Percentiles rank a stretch among this genome's conserved stretches.
phyloP scores from a whole-genome alignment of 1,140 invertebrate genomes.

The Phymastichus coffea region DNA sequence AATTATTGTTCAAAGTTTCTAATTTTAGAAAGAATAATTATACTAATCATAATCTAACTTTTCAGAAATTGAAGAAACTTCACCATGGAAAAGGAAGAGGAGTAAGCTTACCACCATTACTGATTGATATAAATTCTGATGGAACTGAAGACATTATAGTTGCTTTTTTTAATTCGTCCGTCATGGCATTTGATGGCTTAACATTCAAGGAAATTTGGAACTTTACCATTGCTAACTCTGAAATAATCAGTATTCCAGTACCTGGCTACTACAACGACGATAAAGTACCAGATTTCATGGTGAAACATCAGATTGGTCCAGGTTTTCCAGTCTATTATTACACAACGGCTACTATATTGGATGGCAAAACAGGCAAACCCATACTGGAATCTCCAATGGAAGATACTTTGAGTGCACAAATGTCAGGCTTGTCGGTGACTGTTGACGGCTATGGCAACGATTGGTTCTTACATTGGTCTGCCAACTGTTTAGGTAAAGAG shows the following conservation, averaged over 20 bases:
- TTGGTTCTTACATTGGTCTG: conserved; percentile 74
- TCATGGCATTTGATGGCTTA: conserved; percentile 72
- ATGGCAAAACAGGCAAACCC: conserved; percentile 68
- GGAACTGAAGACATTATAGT: conserved; percentile 72
- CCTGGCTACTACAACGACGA: conserved; percentile 82
- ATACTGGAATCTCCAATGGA: conserved; percentile 66
- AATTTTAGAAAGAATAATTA: conserved; percentile 2
- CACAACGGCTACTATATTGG: conserved; percentile 68
- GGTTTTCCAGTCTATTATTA: conserved; percentile 77
- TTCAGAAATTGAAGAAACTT: conserved; percentile 49
- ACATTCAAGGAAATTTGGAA: conserved; percentile 73
- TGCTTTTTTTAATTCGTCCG: conserved; percentile 71
- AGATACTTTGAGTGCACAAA: conserved; percentile 68
- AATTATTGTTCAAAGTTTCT: conserved; percentile 3
- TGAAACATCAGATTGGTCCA: conserved; percentile 75
- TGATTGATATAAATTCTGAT: conserved; percentile 77
- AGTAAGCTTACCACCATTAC: conserved; percentile 67
- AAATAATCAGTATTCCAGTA: conserved; percentile 71
- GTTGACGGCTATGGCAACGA: conserved; percentile 69
- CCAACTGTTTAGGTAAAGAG: conserved; percentile 63
- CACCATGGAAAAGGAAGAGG: conserved; percentile 55
- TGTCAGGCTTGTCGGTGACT: conserved; percentile 66
- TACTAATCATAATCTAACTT: conserved; percentile 1
- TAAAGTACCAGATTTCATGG: conserved; percentile 78
- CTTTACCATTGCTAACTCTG: conserved; percentile 64